Evolutionary conservation across 2,113 vertebrate genomes (phyloP).

Genomic region (Oryzias javanicus): DNA sequence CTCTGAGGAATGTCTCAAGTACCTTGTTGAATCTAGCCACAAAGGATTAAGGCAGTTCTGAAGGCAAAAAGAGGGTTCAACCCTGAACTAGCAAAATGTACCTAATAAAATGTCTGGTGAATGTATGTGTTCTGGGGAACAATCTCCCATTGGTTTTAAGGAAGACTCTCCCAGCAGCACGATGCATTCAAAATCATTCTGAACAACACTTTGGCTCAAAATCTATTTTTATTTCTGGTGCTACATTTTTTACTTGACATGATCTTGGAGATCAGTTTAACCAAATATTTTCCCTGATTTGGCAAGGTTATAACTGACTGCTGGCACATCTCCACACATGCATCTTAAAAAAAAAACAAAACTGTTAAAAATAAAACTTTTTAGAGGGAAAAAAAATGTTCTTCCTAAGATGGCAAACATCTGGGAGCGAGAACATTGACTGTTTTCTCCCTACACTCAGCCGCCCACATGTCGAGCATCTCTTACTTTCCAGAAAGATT

Average conservation of each 20-base stretch:
- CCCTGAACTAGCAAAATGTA: too few species aligned
- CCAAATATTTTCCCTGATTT: constrained; percentile 33
- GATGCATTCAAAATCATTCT: constrained; percentile 11
- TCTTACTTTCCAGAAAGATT: constrained; percentile 42
- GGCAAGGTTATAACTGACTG: constrained; percentile 26
- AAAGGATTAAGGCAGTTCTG: too few species aligned
- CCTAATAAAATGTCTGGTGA: too few species aligned
- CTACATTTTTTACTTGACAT: constrained; percentile 12
- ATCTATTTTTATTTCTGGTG: constrained; percentile 26
- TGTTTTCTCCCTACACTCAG: constrained; percentile 35
- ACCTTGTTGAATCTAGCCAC: too few species aligned
- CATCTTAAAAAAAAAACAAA: constrained; percentile 32
- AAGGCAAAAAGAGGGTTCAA: too few species aligned
- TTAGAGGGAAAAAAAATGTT: constrained; percentile 19
- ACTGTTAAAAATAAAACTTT: constrained; percentile 1
- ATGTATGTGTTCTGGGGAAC: not conserved
- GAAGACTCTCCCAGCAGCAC: constrained; percentile 7
- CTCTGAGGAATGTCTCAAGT: too few species aligned
- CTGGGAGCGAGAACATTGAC: constrained; percentile 46
- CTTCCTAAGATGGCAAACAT: constrained; percentile 43
- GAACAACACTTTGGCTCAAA: constrained; percentile 1
- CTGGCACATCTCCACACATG: constrained; percentile 27
- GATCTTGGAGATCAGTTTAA: constrained; percentile 8
- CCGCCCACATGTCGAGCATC: constrained; percentile 50
- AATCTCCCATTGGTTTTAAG: constrained; percentile 12